A percentile compares a stretch with the other conserved stretches of the same genome.
phyloP scores from a whole-genome alignment of 2,113 vertebrate species.

The Redunca redunca region DNA sequence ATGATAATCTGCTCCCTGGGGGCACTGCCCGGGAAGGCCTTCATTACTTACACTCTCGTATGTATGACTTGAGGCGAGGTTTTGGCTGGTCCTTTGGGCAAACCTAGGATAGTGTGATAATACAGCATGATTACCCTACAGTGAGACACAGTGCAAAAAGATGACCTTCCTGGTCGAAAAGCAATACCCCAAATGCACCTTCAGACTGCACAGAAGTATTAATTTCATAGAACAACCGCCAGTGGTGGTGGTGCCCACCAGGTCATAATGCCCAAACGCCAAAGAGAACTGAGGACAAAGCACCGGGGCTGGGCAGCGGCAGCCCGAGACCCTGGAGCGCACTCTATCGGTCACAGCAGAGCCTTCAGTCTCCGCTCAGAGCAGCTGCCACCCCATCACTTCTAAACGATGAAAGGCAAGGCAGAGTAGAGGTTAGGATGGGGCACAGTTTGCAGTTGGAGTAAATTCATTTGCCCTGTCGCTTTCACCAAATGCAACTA shows the following conservation, averaged over 20 bases:
- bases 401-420: background rate
- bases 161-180: slow-evolving; percentile 19
- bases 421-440: background rate
- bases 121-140: slow-evolving; percentile 66
- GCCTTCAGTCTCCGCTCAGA: background rate
- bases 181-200: background rate
- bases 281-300: background rate
- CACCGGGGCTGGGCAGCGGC: background rate
- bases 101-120: slow-evolving; percentile 76
- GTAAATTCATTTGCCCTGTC: background rate
- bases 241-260: background rate
- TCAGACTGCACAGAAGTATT: background rate
- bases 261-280: background rate
- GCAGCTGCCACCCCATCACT: background rate
- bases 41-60: slow-evolving; percentile 81
- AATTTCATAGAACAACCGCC: background rate
- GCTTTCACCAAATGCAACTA: background rate
- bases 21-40: background rate
- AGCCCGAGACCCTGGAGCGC: no score
- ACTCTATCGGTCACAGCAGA: background rate
- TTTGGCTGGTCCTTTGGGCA: slow-evolving; percentile 63
- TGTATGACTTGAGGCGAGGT: slow-evolving; percentile 32
- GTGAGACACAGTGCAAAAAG: slow-evolving; percentile 53
- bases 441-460: background rate
- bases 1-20: background rate